Evolutionary conservation across 2,888 invertebrate genomes (phyloP).

Genomic region (Eueremaeus valkanovi): DNA sequence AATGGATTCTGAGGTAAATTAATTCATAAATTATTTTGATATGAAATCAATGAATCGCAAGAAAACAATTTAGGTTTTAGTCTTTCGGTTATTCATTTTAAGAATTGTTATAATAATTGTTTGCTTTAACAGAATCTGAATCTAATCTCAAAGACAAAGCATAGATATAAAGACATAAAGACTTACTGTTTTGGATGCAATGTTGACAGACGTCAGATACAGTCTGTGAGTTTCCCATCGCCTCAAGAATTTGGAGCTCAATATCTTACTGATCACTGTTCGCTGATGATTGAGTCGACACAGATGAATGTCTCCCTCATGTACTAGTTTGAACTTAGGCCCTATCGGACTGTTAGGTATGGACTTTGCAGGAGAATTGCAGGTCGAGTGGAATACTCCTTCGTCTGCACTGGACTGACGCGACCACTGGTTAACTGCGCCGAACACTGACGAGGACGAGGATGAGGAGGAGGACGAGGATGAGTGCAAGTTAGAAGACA

Average conservation of each 20-base stretch:
- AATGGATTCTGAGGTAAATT: too few relatives aligned
- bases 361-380: conserved; percentile 41
- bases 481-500: not conserved
- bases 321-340: conserved; percentile 62
- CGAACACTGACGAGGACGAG: conserved; percentile 4
- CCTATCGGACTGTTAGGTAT: conserved; percentile 47
- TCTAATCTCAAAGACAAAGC: not conserved
- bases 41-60: not conserved
- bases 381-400: conserved; percentile 37
- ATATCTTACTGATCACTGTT: conserved; percentile 71
- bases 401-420: conserved; percentile 36
- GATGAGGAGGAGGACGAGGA: conserved; percentile 19
- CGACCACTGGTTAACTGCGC: conserved; percentile 7
- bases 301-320: conserved; percentile 68
- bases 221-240: conserved; percentile 73
- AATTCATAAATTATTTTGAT: too few relatives aligned
- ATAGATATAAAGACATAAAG: not conserved
- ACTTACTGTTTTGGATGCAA: conserved; percentile 69
- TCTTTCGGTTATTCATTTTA: not conserved
- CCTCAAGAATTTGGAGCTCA: conserved; percentile 69
- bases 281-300: conserved; percentile 72
- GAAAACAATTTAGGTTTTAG: not conserved
- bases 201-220: conserved; percentile 63
- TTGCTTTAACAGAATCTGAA: not conserved
- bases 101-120: not conserved